Percentiles rank a stretch among this genome's conserved stretches.
Conservation (phyloP, 53 echinoderm and acorn worm species). For the Hippasteria phrygiana region DNA sequence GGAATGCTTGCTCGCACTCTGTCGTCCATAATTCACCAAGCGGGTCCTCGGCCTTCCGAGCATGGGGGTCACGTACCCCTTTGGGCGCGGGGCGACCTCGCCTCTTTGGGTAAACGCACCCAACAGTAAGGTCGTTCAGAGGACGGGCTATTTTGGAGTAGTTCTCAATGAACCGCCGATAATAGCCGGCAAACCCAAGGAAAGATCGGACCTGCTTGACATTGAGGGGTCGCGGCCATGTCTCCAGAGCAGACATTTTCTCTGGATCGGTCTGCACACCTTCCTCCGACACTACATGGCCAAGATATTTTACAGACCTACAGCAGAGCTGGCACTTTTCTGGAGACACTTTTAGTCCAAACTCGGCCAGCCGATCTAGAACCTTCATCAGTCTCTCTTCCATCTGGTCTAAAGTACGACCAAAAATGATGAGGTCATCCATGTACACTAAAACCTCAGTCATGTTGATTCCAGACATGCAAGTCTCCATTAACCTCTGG, state of each 20-base stretch:
- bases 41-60: too few relatives aligned
- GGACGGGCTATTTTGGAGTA: slow-evolving; percentile 44
- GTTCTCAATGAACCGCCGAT: slow-evolving; percentile 44
- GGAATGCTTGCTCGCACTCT: too few relatives aligned
- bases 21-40: too few relatives aligned
- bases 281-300: slow-evolving; percentile 65
- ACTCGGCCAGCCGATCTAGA: slow-evolving; percentile 34
- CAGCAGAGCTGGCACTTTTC: slow-evolving; percentile 62
- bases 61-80: too few relatives aligned
- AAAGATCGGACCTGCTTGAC: slow-evolving; percentile 53
- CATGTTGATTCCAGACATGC: slow-evolving; percentile 44
- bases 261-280: slow-evolving; percentile 75
- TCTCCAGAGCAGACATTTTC: slow-evolving; percentile 43
- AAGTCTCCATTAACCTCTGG: too few relatives aligned
- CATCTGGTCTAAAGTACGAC: slow-evolving; percentile 45
- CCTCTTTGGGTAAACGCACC: slow-evolving; percentile 11
- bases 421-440: slow-evolving; percentile 65
- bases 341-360: slow-evolving; percentile 62
- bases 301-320: slow-evolving; percentile 70
- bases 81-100: too few relatives aligned
- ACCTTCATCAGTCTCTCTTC: slow-evolving; percentile 41
- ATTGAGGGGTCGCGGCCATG: slow-evolving; percentile 58
- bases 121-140: slow-evolving; percentile 45
- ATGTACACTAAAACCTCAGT: slow-evolving; percentile 51
- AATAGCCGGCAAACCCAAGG: slow-evolving; percentile 61